Conservation (phyloP, 53 echinoderm and acorn worm genomes). For the Henricia sp. region DNA sequence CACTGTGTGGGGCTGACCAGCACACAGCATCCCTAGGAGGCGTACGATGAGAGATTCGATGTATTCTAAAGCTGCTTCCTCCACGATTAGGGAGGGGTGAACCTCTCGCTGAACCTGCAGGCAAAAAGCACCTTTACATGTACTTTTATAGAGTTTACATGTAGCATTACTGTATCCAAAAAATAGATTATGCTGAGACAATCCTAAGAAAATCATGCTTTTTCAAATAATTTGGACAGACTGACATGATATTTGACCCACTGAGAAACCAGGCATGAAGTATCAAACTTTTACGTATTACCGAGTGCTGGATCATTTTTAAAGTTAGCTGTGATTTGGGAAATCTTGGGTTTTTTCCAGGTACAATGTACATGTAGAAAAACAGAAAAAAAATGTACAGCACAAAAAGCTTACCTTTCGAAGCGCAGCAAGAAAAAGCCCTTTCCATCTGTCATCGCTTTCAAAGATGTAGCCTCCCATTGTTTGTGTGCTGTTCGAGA, state of each 20-base stretch:
- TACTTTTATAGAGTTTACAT: too few relatives aligned
- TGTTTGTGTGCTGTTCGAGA: conserved; percentile 25
- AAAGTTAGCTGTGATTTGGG: too few relatives aligned
- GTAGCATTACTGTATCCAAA: too few relatives aligned
- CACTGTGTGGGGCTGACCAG: conserved; percentile 92
- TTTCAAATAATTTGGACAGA: too few relatives aligned
- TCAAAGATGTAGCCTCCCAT: conserved; percentile 72
- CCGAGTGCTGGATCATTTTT: too few relatives aligned
- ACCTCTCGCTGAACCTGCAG: conserved; percentile 93
- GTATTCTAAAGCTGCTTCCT: conserved; percentile 92
- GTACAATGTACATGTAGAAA: not conserved
- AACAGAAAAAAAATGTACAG: not conserved
- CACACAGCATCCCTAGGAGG: conserved; percentile 82
- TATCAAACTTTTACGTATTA: too few relatives aligned
- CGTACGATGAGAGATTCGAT: conserved; percentile 93
- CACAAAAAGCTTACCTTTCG: conserved; percentile 64
- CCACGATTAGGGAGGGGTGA: conserved; percentile 82
- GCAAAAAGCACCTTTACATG: too few relatives aligned
- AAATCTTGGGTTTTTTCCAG: too few relatives aligned
- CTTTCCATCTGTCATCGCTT: conserved; percentile 79
- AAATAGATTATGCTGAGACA: too few relatives aligned
- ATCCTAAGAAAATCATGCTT: too few relatives aligned
- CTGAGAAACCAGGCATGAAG: too few relatives aligned
- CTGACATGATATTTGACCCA: too few relatives aligned
- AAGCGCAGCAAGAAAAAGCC: conserved; percentile 70